A percentile compares a stretch with the other conserved stretches of the same genome.
Conservation (phyloP, 1,140 invertebrate genomes). For the Trissolcus basalis region DNA sequence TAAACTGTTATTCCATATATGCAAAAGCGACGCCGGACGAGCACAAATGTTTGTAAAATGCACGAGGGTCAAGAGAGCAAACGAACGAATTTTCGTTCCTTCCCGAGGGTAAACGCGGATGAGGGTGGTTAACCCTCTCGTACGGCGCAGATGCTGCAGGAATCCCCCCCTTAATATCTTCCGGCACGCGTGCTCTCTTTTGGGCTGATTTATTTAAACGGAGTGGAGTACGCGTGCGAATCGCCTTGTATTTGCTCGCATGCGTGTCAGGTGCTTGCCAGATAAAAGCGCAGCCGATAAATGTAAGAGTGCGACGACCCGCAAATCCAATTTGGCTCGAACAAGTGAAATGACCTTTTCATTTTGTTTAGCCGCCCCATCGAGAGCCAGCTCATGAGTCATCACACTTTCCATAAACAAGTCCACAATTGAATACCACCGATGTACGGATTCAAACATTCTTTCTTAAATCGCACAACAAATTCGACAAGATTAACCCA, state of each 20-base stretch:
- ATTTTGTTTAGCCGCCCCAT: too few relatives aligned
- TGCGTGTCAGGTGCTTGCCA: constrained; percentile 56
- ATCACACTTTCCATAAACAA: too few relatives aligned
- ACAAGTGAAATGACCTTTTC: too few relatives aligned
- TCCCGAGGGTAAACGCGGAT: constrained; percentile 52
- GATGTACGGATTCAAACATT: too few relatives aligned
- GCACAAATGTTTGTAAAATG: constrained; percentile 58
- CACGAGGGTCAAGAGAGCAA: constrained; percentile 36
- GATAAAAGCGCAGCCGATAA: constrained; percentile 31
- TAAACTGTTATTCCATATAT: too few relatives aligned
- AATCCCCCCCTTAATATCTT: constrained; percentile 68
- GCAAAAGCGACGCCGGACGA: constrained; percentile 1
- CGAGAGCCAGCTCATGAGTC: too few relatives aligned
- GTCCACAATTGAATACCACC: too few relatives aligned
- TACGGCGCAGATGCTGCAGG: constrained; percentile 47
- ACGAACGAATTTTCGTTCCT: not conserved
- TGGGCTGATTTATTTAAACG: constrained; percentile 69
- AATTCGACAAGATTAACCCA: too few relatives aligned
- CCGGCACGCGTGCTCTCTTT: constrained; percentile 68
- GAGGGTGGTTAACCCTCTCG: constrained; percentile 69
- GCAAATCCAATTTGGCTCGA: constrained; percentile 13
- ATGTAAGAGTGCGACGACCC: not conserved
- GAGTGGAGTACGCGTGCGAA: constrained; percentile 34
- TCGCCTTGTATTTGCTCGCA: constrained; percentile 26
- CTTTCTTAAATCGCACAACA: too few relatives aligned